Evolutionary conservation across 1,140 invertebrate species (phyloP).

Genomic region (Thalassaphorura encarpata): DNA sequence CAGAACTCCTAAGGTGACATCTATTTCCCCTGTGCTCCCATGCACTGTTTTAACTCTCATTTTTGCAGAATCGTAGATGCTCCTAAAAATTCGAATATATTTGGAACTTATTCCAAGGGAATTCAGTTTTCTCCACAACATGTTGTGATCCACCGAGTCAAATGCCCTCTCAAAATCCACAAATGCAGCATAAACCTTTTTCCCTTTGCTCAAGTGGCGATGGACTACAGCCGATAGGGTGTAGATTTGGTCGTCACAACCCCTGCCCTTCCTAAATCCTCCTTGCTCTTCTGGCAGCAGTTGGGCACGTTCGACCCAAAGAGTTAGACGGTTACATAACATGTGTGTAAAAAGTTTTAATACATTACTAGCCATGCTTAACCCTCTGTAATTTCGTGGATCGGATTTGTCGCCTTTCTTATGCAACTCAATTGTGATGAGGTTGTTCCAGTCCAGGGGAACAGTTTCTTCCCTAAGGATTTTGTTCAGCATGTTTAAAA

Average conservation of each 20-base stretch:
- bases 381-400: slow-evolving; percentile 32
- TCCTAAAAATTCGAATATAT: slow-evolving; percentile 23
- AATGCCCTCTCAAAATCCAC: slow-evolving; percentile 33
- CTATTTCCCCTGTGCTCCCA: too few relatives aligned
- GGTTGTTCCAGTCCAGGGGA: slow-evolving; percentile 5
- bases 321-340: slow-evolving; percentile 23
- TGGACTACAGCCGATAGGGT: neutral
- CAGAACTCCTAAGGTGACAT: too few relatives aligned
- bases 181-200: slow-evolving; percentile 27
- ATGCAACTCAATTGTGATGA: slow-evolving; percentile 7
- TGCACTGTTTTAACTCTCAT: slow-evolving; percentile 39
- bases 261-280: slow-evolving; percentile 29
- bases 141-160: slow-evolving; percentile 25
- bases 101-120: slow-evolving; percentile 28
- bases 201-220: neutral
- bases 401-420: slow-evolving; percentile 31
- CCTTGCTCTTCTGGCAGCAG: slow-evolving; percentile 31
- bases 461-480: neutral
- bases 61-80: slow-evolving; percentile 26
- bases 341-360: slow-evolving; percentile 32
- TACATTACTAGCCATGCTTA: slow-evolving; percentile 28
- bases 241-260: slow-evolving; percentile 32
- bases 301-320: slow-evolving; percentile 24
- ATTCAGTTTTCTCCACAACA: slow-evolving; percentile 27
- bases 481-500: neutral